Conservation (phyloP, 2,113 vertebrate genomes). For the Odocoileus hemionus region DNA sequence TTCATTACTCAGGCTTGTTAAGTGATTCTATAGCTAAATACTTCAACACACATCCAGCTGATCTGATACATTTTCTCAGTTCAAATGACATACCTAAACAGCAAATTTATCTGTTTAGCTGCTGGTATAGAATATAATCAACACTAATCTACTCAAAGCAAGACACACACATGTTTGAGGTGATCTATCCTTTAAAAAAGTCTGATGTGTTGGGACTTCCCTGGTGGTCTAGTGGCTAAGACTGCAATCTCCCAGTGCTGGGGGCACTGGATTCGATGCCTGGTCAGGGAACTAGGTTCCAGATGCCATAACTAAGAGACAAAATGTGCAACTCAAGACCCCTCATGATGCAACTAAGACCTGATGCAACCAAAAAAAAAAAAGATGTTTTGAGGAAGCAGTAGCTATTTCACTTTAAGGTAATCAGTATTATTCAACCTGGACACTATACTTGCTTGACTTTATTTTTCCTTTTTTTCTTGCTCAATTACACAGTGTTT, state of each 20-base stretch:
- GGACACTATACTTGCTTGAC: neutral
- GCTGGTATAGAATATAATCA: neutral
- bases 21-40: neutral
- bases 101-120: slow-evolving; percentile 12
- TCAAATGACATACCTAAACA: neutral
- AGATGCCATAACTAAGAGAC: neutral
- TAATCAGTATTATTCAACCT: neutral
- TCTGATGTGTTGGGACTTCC: neutral
- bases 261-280: neutral
- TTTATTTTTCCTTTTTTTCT: neutral
- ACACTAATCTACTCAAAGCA: neutral
- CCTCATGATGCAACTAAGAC: neutral
- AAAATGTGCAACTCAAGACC: neutral
- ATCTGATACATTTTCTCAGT: neutral
- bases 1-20: neutral
- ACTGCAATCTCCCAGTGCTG: neutral
- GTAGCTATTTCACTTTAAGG: neutral
- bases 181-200: neutral
- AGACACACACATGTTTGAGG: neutral
- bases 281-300: neutral
- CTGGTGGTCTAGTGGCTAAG: neutral
- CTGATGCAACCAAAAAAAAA: neutral
- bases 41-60: neutral
- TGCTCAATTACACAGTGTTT: neutral
- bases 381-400: neutral